phyloP scores from a whole-genome alignment of 2,888 invertebrate species.

The Rhimphoctona megacephalus region DNA sequence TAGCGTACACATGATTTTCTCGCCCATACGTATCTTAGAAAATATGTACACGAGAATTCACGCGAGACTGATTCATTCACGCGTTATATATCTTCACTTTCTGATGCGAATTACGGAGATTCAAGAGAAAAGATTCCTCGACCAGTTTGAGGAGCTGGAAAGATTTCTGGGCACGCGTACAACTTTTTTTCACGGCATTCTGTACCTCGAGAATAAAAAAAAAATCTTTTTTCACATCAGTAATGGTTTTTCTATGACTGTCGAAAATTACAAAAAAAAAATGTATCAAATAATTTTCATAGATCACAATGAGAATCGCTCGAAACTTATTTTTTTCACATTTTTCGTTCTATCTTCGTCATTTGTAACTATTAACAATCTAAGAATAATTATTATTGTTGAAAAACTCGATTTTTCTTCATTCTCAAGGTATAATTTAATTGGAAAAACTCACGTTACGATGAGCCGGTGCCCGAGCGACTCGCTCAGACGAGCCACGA shows the following conservation, averaged over 20 bases:
- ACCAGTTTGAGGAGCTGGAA: background rate
- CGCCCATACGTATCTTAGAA: background rate
- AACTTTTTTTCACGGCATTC: background rate
- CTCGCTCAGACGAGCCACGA: constrained; percentile 92
- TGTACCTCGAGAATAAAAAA: background rate
- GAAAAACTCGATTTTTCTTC: too few species aligned
- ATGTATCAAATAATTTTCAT: background rate
- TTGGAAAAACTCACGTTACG: constrained; percentile 79
- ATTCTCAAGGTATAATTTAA: background rate
- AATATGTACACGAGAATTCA: constrained; percentile 2
- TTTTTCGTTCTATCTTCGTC: background rate
- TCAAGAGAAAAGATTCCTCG: background rate
- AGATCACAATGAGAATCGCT: background rate
- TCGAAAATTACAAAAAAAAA: background rate
- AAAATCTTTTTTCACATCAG: background rate
- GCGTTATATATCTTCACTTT: background rate
- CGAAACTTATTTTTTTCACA: background rate
- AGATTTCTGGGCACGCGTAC: background rate
- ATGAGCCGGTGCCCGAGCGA: constrained; percentile 85
- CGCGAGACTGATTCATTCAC: constrained; percentile 42
- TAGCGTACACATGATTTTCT: constrained; percentile 46
- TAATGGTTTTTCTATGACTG: background rate
- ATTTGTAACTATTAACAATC: too few species aligned
- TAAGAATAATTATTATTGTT: too few species aligned
- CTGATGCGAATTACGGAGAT: constrained; percentile 10